A percentile compares a stretch with the other conserved stretches of the same genome.
These are phyloP conservation scores for Pyrocephalus nanus DNA, from an alignment of 2,797 vertebrate species.

Conservation along the genomic window DNA sequence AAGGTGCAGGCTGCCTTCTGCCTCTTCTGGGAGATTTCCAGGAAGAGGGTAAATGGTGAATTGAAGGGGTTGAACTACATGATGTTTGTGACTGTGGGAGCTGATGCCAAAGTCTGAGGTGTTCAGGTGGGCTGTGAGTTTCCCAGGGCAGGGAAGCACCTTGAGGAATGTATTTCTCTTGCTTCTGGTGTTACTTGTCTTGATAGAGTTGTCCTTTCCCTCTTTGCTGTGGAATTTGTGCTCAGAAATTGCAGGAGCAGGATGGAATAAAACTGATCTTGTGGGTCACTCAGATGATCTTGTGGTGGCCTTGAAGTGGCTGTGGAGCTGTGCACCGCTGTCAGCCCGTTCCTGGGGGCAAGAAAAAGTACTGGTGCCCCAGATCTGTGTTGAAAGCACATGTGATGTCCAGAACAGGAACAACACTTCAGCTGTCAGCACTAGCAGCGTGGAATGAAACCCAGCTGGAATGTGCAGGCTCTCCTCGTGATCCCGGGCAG, in stretches of 20 bases:
- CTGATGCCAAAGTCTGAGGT: not conserved
- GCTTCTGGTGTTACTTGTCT: not conserved
- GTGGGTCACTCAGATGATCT: not conserved
- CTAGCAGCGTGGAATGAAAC: not conserved
- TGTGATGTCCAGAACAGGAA: not conserved
- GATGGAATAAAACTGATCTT: not conserved
- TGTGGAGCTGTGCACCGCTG: not conserved
- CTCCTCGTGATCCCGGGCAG: not conserved
- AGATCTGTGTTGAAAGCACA: not conserved
- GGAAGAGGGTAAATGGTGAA: not conserved
- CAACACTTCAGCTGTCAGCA: not conserved
- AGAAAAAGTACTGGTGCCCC: not conserved
- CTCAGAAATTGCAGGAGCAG: not conserved
- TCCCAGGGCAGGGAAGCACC: not conserved
- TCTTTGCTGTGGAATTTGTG: not conserved
- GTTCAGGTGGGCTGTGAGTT: not conserved
- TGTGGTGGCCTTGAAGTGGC: not conserved
- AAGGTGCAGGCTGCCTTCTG: not conserved
- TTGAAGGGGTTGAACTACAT: not conserved
- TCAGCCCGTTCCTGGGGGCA: not conserved
- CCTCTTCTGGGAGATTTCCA: not conserved
- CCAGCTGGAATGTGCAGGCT: not conserved
- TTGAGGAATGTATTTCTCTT: not conserved
- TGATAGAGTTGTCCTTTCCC: not conserved
- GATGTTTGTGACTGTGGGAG: not conserved